Evolutionary conservation across 2,113 vertebrate species (phyloP), one percentile per base, ranked within the genome.

Genomic region (Struthio camelus): DNA sequence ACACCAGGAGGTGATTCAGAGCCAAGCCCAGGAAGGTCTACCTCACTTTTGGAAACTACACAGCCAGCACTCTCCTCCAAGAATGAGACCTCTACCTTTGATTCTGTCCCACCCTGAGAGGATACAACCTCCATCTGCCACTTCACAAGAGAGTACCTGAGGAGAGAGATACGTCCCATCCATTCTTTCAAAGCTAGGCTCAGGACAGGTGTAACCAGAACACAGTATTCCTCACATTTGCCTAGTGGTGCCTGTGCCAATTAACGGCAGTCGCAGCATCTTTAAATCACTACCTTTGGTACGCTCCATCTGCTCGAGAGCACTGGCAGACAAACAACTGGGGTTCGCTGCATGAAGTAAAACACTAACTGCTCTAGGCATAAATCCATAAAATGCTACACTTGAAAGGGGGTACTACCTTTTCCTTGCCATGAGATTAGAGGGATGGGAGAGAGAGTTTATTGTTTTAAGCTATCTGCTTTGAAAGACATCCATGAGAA

Each of bases 261-360:
- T 59, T 59, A 59, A 59, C 5, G 22, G 9, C 3, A 67, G 25
- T 30, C 30, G 10, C 8, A 54, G 2, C 42, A 27, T n/a, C 76
- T 66, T 50, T 15, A 91, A 69, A 78, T 51, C 28, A 11, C 28
- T 10, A 2, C 3, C 24, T 10, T 38, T 36, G 32, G 19, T 6
- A 7, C 17, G 2, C 9, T 34, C 19, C 30, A 3, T 1, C 16
- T 5, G 34, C 42, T 53, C 1, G 0, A 69, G 54, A 69, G 40
- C 50, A 34, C 10, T 48, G 25, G 5, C 42, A 76, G 28, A 58
- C 34, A 42, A 22, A 38, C 10, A 12, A 7, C 25, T 9, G 53
- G 11, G 51, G 44, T 25, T 85, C 2, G 16, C 40, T 18, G 40
- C 51, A 72, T 40, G 44, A 42, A 36, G 53, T 34, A 54, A 40